Evolutionary conservation across 2,797 vertebrate genomes (phyloP).

Genomic region (Salarias fasciatus): DNA sequence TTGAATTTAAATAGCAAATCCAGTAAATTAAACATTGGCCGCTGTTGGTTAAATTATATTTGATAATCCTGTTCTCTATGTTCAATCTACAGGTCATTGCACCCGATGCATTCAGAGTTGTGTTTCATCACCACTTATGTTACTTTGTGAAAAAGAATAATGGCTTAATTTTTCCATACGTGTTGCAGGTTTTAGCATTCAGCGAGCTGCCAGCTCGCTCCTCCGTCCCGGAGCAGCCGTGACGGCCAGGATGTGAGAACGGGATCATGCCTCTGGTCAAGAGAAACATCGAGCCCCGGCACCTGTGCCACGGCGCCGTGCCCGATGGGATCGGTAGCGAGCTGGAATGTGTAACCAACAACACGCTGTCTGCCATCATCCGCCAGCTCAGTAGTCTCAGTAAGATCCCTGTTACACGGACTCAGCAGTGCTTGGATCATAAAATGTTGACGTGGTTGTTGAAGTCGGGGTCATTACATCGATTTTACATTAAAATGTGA

Average conservation of each 20-base stretch:
- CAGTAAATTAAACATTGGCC: neutral
- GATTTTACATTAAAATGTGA: too few species aligned
- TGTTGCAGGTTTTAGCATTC: conserved; percentile 6
- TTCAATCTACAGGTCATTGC: neutral
- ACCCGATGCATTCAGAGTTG: neutral
- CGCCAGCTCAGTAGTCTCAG: conserved; percentile 93
- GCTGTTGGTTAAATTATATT: neutral
- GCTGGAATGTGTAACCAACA: conserved; percentile 94
- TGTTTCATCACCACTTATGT: neutral
- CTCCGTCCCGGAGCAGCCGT: conserved; percentile 36
- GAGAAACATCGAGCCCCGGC: conserved; percentile 89
- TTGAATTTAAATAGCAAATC: neutral
- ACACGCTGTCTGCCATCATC: conserved; percentile 91
- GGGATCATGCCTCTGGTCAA: conserved; percentile 89
- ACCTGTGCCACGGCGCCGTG: conserved; percentile 85
- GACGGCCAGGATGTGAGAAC: conserved; percentile 46
- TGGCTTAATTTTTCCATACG: neutral
- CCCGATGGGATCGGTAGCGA: conserved; percentile 89
- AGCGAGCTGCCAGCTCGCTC: conserved; percentile 12
- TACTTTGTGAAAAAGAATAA: conserved; percentile 1
- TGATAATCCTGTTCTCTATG: neutral
- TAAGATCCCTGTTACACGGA: conserved; percentile 69
- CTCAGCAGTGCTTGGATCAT: neutral
- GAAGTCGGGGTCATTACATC: neutral
- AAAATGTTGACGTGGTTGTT: neutral